phyloP scores from a whole-genome alignment of 2,797 vertebrate species.

The Sebastes variabilis region DNA sequence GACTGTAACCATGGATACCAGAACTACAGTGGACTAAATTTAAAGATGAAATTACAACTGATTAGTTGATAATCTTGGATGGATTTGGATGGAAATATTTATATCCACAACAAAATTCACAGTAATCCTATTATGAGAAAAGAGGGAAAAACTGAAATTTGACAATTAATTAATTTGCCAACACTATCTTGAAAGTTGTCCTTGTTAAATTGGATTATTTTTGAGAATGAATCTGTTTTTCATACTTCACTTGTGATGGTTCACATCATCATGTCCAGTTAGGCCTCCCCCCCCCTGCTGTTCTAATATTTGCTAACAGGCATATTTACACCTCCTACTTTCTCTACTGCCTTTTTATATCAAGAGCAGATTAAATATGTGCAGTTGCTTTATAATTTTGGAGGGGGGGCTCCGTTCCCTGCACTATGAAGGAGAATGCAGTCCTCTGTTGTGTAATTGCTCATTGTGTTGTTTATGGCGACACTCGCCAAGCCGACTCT shows the following conservation, averaged over 20 bases:
- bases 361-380: background rate
- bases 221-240: background rate
- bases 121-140: background rate
- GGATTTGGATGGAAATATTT: background rate
- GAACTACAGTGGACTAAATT: background rate
- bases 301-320: conserved; percentile 8
- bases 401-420: background rate
- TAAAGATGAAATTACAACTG: background rate
- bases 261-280: background rate
- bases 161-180: background rate
- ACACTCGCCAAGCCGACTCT: conserved; percentile 1
- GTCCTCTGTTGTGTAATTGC: background rate
- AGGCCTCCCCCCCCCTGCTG: background rate
- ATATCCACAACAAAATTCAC: background rate
- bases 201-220: background rate
- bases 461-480: conserved; percentile 1
- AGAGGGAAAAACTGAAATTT: background rate
- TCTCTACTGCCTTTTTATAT: background rate
- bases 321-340: background rate
- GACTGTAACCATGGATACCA: background rate
- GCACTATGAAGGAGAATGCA: background rate
- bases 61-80: background rate
- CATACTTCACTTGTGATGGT: background rate
- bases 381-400: background rate
- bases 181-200: background rate